A percentile compares a stretch with the other conserved stretches of the same genome.
These are phyloP conservation scores for Drosophila lacertosa DNA, from an alignment of 1,140 invertebrate species.

Conservation along the genomic window DNA sequence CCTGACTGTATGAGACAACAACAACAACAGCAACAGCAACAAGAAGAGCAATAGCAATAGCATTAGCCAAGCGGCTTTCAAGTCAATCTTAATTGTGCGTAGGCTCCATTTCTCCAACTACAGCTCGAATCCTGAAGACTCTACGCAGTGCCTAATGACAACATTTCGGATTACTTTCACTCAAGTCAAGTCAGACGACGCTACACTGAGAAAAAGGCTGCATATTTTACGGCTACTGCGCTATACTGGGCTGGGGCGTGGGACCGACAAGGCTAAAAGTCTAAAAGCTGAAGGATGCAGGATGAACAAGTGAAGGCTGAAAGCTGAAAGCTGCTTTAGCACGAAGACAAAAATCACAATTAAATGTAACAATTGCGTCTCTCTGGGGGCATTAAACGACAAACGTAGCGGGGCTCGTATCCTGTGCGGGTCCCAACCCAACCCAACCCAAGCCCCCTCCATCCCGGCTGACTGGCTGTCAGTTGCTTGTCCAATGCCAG, in stretches of 20 bases:
- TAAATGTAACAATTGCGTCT: slow-evolving; percentile 82
- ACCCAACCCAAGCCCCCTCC: neutral
- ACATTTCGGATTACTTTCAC: slow-evolving; percentile 79
- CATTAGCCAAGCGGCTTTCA: slow-evolving; percentile 60
- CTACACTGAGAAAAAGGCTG: slow-evolving; percentile 48
- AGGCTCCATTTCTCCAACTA: neutral
- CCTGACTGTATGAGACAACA: neutral
- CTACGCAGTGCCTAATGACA: slow-evolving; percentile 68
- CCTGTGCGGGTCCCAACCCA: neutral
- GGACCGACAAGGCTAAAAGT: slow-evolving; percentile 1
- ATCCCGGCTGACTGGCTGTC: slow-evolving; percentile 47
- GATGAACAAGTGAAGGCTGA: slow-evolving; percentile 10
- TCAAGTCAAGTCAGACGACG: slow-evolving; percentile 48
- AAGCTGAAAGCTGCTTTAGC: slow-evolving; percentile 46
- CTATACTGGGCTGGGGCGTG: neutral
- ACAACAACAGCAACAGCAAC: slow-evolving; percentile 7
- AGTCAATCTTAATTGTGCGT: slow-evolving; percentile 79
- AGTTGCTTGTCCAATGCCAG: slow-evolving; percentile 80
- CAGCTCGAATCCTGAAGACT: neutral
- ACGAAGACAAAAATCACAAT: slow-evolving; percentile 77
- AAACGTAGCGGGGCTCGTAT: slow-evolving; percentile 36
- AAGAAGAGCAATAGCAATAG: slow-evolving; percentile 24
- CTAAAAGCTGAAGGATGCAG: slow-evolving; percentile 17
- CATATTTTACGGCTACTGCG: slow-evolving; percentile 71
- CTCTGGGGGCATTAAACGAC: slow-evolving; percentile 72